Conservation (phyloP, 2,888 invertebrate genomes). For the Beris chalybata region DNA sequence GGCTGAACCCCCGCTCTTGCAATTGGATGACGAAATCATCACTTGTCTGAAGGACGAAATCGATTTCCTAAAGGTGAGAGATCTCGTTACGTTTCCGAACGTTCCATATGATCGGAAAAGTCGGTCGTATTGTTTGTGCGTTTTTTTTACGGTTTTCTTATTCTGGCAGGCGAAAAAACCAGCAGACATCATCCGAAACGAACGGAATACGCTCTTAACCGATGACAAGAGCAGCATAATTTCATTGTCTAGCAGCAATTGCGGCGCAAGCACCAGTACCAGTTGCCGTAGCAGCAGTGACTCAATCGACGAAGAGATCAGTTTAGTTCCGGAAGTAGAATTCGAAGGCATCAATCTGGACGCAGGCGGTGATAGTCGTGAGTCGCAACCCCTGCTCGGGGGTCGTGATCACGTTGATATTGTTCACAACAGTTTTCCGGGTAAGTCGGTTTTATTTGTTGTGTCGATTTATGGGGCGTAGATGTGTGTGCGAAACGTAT, state of each 20-base stretch:
- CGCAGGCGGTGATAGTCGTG: conserved; percentile 80
- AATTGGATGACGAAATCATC: conserved; percentile 61
- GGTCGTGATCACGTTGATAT: conserved; percentile 73
- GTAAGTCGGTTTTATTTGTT: conserved; percentile 56
- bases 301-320: conserved; percentile 61
- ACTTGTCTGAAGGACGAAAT: conserved; percentile 34
- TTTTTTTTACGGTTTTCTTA: neutral
- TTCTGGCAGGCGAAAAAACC: conserved; percentile 14
- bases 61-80: conserved; percentile 29
- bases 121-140: neutral
- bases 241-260: conserved; percentile 60
- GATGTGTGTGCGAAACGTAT: conserved; percentile 3
- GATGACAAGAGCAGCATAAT: conserved; percentile 64
- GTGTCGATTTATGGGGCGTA: neutral
- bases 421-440: conserved; percentile 85
- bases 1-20: conserved; percentile 66
- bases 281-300: conserved; percentile 49
- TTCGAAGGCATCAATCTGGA: conserved; percentile 80
- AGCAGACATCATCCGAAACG: conserved; percentile 11
- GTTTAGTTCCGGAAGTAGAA: conserved; percentile 79
- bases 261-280: conserved; percentile 41
- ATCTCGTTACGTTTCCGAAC: neutral
- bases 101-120: neutral
- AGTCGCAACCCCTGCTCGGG: conserved; percentile 92
- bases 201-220: conserved; percentile 39